Conservation (phyloP, 1,140 invertebrate genomes). For the Trichomalopsis sarcophagae region DNA sequence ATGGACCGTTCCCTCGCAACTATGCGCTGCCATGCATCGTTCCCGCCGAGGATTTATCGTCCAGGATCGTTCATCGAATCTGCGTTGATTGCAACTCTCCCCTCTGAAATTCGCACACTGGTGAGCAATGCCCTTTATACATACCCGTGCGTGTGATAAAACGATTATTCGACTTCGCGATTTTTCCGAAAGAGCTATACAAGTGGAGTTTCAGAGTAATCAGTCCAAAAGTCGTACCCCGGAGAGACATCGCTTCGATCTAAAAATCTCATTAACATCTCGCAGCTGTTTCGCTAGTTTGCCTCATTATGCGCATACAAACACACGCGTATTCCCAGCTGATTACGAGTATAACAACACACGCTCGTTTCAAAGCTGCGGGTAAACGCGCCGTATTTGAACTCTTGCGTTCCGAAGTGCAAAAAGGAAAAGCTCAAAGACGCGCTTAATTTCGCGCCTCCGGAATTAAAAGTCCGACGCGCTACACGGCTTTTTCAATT, state of each 20-base stretch:
- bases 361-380: neutral
- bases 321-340: no score
- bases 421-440: neutral
- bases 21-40: constrained; percentile 3
- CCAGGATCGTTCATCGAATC: constrained; percentile 7
- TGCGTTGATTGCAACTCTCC: constrained; percentile 13
- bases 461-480: neutral
- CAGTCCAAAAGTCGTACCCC: no score
- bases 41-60: neutral
- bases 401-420: neutral
- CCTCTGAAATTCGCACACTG: neutral
- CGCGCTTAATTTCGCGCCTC: neutral
- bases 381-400: neutral
- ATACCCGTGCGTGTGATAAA: neutral
- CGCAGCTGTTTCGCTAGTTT: neutral
- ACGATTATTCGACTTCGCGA: no score
- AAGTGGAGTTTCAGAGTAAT: no score
- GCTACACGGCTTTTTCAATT: neutral
- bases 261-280: no score
- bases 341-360: no score
- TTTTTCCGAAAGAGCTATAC: no score
- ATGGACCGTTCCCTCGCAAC: neutral
- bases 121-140: neutral
- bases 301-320: neutral
- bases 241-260: no score